These are phyloP conservation scores for Tetraneura akinire DNA, from an alignment of 1,140 invertebrate genomes.

Conservation along the genomic window DNA sequence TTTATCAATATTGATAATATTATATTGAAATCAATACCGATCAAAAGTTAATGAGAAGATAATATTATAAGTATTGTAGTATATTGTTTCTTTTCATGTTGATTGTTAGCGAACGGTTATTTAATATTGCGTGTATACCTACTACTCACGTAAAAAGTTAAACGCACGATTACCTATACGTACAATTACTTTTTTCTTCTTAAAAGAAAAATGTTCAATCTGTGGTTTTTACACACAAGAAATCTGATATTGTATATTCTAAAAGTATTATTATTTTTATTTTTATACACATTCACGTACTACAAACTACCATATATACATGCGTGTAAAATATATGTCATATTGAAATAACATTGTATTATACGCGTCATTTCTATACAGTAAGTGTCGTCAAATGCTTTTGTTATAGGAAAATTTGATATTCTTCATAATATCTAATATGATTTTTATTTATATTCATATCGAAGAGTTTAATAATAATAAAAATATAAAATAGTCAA, in stretches of 20 bases:
- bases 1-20: too few relatives aligned
- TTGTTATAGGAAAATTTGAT: background rate
- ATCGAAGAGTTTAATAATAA: too few relatives aligned
- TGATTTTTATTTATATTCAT: too few relatives aligned
- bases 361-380: background rate
- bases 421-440: background rate
- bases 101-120: too few relatives aligned
- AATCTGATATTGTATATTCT: background rate
- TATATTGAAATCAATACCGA: too few relatives aligned
- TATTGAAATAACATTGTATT: background rate
- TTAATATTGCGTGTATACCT: background rate
- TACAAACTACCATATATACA: background rate
- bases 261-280: too few relatives aligned
- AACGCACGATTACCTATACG: conserved; percentile 13
- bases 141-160: conserved; percentile 19
- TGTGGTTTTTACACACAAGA: background rate
- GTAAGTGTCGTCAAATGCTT: background rate
- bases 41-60: too few relatives aligned
- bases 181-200: background rate
- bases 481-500: too few relatives aligned
- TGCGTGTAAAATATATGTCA: background rate
- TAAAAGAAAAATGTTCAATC: conserved; percentile 3
- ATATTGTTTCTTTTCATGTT: too few relatives aligned
- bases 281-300: too few relatives aligned
- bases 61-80: too few relatives aligned